Evolutionary conservation across 2,797 vertebrate genomes (phyloP).

Genomic region (Acrossocheilus wenchowensis): DNA sequence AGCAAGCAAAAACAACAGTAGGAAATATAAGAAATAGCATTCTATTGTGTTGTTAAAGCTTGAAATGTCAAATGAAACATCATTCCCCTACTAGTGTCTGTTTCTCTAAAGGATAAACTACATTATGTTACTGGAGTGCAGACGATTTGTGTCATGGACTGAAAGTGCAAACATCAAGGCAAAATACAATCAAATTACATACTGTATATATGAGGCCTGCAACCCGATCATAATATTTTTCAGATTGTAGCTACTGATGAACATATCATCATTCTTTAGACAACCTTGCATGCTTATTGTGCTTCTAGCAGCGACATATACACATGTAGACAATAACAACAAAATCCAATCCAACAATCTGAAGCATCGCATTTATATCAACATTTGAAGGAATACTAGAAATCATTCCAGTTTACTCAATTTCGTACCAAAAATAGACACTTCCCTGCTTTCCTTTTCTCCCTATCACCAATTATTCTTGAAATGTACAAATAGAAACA

Average conservation of each 20-base stretch:
- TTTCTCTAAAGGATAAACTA: constrained; percentile 28
- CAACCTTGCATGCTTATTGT: constrained; percentile 74
- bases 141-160: constrained; percentile 10
- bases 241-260: constrained; percentile 59
- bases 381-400: neutral
- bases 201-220: constrained; percentile 63
- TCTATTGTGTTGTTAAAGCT: constrained; percentile 22
- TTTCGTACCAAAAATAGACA: constrained; percentile 37
- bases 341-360: constrained; percentile 53
- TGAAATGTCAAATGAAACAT: constrained; percentile 34
- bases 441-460: neutral
- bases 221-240: constrained; percentile 64
- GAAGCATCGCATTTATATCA: constrained; percentile 41
- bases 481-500: constrained; percentile 3
- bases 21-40: constrained; percentile 12
- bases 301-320: constrained; percentile 55
- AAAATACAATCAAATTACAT: constrained; percentile 41
- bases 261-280: constrained; percentile 49
- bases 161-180: constrained; percentile 54
- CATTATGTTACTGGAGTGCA: constrained; percentile 25
- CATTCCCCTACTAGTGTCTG: constrained; percentile 35
- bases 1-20: constrained; percentile 63
- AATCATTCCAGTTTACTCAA: neutral
- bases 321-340: constrained; percentile 54
- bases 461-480: neutral